Base-by-base conservation (phyloP, 1,140 invertebrate genomes). In the Hyles euphorbiae region DNA sequence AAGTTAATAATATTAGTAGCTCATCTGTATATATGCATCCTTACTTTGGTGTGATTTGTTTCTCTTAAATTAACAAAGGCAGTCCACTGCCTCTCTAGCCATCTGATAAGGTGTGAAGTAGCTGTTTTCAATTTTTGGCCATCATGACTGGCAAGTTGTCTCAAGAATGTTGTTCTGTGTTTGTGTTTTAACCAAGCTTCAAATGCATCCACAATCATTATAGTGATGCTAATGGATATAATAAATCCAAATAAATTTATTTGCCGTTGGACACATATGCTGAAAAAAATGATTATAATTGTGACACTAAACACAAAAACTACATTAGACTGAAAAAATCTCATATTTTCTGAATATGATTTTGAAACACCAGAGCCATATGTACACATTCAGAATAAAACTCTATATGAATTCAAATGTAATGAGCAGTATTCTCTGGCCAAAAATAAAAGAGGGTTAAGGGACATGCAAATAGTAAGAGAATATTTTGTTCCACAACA, bases 181-280 rank as follows among this genome's bases (percentile, higher is more conserved):
- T 88, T 88, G 63, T 79, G 68, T 67, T 78, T 85, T 44, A 88
- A 65, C 85, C 85, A 88, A n/a, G 73, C 58, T 69, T 88, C 85
- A 64, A 87, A 75, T 51, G 76, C 83, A 72, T 88, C 82, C 53
- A 81, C 54, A 61, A 51, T 58, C 48, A 83, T 9, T 50, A 81
- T 56, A 47, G 68, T 46, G 53, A 77, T 67, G 53, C 56, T 70
- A 53, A 77, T 53, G 56, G 67, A 65, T 46, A 77, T 69, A 52
- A 78, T 48, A 54, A 85, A 78, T 69, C 78, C 68, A 50, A 85
- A 61, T 34, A 83, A 66, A 58, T 76, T 83, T 6, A 85, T 62
- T 69, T 88, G 67, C 57, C 66, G 65, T 63, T 78, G 66, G 36
- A 78, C 68, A 63, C 71, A 75, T 12, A 76, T 36, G 34, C 85